Evolutionary conservation across 2,797 vertebrate species (phyloP).

Genomic region (Erithacus rubecula): DNA sequence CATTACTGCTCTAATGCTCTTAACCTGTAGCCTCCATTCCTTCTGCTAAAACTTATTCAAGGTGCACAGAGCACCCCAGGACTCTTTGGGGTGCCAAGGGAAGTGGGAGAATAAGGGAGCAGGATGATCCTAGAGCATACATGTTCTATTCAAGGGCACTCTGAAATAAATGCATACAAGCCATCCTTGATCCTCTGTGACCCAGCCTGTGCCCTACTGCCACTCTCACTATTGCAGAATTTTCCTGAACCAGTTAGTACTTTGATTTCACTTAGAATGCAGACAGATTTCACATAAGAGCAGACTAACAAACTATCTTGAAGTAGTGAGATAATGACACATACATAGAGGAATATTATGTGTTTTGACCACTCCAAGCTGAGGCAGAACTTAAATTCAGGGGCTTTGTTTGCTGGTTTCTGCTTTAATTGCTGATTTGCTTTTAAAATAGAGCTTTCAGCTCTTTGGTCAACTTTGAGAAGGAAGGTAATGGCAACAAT

Average conservation of each 20-base stretch:
- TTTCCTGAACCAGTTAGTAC: background rate
- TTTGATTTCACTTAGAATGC: background rate
- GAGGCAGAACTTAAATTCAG: background rate
- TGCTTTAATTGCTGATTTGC: background rate
- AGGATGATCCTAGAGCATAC: background rate
- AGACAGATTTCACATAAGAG: background rate
- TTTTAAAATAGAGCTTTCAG: background rate
- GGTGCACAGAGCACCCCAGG: background rate
- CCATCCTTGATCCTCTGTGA: background rate
- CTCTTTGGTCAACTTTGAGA: rapidly evolving
- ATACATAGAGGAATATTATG: background rate
- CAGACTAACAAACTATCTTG: background rate
- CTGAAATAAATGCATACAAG: background rate
- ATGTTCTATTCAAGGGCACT: background rate
- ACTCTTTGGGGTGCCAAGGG: background rate
- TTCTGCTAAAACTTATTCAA: background rate
- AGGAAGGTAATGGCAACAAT: background rate
- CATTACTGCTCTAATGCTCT: background rate
- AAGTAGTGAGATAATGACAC: background rate
- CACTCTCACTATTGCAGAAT: background rate
- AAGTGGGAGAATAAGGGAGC: background rate
- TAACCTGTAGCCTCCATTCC: background rate
- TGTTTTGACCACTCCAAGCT: background rate
- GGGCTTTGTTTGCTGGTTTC: background rate
- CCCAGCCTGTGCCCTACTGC: background rate